These are phyloP conservation scores for Tetragonula clypearis DNA, from an alignment of 1,140 invertebrate genomes.

Conservation along the genomic window DNA sequence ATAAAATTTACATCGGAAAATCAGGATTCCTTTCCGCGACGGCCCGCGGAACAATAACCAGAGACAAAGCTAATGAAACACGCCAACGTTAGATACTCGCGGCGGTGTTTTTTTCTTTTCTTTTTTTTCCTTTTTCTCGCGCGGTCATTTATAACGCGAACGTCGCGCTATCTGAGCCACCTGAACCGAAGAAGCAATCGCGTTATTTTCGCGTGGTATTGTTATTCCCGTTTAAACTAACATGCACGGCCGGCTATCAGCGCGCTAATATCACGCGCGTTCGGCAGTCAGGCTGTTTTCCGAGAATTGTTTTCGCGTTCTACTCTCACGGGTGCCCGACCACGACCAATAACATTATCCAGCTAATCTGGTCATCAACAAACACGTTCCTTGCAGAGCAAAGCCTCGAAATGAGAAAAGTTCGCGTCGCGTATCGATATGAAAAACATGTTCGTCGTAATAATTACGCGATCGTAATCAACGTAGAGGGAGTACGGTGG, in stretches of 20 bases:
- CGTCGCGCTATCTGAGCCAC: neutral
- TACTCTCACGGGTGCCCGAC: neutral
- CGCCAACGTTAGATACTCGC: neutral
- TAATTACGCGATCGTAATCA: neutral
- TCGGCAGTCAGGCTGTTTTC: neutral
- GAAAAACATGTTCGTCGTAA: neutral
- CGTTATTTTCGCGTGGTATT: neutral
- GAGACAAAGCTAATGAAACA: neutral
- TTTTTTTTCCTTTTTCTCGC: neutral
- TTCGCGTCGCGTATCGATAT: neutral
- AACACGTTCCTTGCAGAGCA: neutral
- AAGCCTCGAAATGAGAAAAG: neutral
- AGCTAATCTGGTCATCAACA: neutral
- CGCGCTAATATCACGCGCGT: neutral
- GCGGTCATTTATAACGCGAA: neutral
- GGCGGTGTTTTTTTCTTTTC: neutral
- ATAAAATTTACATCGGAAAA: too few species aligned
- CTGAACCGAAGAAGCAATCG: neutral
- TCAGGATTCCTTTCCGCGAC: neutral
- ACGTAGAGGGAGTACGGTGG: neutral
- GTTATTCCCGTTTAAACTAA: neutral
- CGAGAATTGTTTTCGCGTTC: neutral
- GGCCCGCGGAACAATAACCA: neutral
- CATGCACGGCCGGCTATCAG: neutral
- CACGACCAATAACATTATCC: conserved; percentile 6